Conservation (phyloP, 2,888 invertebrate genomes). For the Thalpophila matura region DNA sequence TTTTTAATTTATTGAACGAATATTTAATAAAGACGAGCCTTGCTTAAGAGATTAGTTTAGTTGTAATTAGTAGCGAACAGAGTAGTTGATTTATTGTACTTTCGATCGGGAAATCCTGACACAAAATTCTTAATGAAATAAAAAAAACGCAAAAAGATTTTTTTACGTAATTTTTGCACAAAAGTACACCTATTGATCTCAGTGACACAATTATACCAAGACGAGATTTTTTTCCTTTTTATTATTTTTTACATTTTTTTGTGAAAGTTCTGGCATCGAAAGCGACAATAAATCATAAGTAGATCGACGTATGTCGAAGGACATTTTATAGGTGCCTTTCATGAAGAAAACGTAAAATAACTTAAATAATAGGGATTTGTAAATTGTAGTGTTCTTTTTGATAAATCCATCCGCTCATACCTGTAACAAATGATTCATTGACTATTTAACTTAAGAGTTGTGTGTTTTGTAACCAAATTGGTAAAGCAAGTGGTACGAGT, state of each 20-base stretch:
- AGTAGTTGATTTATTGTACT: constrained; percentile 72
- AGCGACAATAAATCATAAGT: constrained; percentile 77
- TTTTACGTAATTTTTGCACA: constrained; percentile 54
- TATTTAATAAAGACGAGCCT: constrained; percentile 90
- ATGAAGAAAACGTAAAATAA: constrained; percentile 81
- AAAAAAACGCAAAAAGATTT: constrained; percentile 43
- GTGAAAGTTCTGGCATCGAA: constrained; percentile 72
- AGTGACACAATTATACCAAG: constrained; percentile 54
- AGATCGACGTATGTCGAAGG: constrained; percentile 83
- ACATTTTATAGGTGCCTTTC: constrained; percentile 90
- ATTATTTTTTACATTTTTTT: constrained; percentile 45
- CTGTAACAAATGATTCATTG: constrained; percentile 70
- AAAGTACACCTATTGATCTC: constrained; percentile 64
- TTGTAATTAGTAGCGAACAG: constrained; percentile 83
- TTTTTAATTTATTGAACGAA: constrained; percentile 87
- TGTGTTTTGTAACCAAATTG: constrained; percentile 57
- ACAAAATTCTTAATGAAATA: constrained; percentile 55
- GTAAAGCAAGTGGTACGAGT: constrained; percentile 32
- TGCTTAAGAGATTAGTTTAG: constrained; percentile 89
- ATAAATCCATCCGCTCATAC: constrained; percentile 86
- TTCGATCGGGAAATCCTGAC: constrained; percentile 59
- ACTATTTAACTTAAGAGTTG: constrained; percentile 64
- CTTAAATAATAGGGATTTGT: constrained; percentile 80
- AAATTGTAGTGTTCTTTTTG: constrained; percentile 85
- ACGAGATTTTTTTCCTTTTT: constrained; percentile 53